A percentile compares a stretch with the other conserved stretches of the same genome.
Conservation (phyloP, 2,888 invertebrate species). For the Pilophorus perplexus region DNA sequence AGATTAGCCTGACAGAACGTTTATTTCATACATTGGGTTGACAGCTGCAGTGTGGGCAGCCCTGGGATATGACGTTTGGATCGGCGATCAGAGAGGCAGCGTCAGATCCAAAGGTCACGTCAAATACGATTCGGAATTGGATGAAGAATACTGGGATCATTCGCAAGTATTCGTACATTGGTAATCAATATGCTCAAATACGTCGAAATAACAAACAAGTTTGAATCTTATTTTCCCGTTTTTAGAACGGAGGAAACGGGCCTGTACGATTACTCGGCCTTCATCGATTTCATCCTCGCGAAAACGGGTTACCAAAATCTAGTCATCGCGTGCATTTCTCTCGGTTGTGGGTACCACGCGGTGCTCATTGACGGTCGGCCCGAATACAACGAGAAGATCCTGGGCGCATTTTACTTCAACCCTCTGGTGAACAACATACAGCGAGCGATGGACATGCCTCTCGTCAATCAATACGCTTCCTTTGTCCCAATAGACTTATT, state of each 20-base stretch:
- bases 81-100: slow-evolving; percentile 14
- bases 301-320: slow-evolving; percentile 11
- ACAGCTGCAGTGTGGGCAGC: slow-evolving; percentile 16
- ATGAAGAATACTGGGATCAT: slow-evolving; percentile 20
- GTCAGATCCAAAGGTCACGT: slow-evolving; percentile 3
- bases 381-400: slow-evolving; percentile 63
- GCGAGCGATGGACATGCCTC: not conserved
- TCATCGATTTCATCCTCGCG: slow-evolving; percentile 8
- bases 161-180: no score
- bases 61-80: slow-evolving; percentile 21
- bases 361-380: slow-evolving; percentile 63
- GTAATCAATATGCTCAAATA: no score
- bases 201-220: no score
- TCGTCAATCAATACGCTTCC: no score
- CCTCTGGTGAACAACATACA: slow-evolving; percentile 28
- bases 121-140: not conserved
- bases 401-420: slow-evolving; percentile 14
- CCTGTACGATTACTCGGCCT: slow-evolving; percentile 1
- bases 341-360: slow-evolving; percentile 12
- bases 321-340: not conserved
- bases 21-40: no score
- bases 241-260: slow-evolving; percentile 13
- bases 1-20: no score
- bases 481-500: no score
- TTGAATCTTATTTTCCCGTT: no score